Evolutionary conservation across 2,113 vertebrate species (phyloP).

Genomic region (Eolophus roseicapilla): DNA sequence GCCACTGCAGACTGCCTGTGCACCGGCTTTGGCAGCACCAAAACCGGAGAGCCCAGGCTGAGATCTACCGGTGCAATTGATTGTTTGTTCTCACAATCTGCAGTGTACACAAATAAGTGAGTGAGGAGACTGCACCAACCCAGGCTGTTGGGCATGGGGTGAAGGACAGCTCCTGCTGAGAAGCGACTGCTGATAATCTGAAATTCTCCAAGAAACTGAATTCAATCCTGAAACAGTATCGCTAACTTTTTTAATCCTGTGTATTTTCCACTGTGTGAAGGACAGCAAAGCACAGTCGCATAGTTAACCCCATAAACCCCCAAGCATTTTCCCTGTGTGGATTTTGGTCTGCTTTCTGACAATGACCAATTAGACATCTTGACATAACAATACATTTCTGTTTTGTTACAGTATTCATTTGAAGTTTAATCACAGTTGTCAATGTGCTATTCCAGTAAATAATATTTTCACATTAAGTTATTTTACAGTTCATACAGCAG

Average conservation of each 20-base stretch:
- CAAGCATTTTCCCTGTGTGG: neutral
- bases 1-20: neutral
- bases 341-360: neutral
- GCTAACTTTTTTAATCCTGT: neutral
- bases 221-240: neutral
- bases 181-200: neutral
- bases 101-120: rapidly evolving
- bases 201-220: neutral
- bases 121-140: neutral
- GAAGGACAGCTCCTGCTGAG: neutral
- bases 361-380: constrained; percentile 48
- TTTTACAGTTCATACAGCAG: constrained; percentile 58
- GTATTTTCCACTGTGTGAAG: neutral
- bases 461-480: constrained; percentile 55
- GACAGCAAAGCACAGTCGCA: neutral
- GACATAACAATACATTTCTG: constrained; percentile 41
- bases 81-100: rapidly evolving
- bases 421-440: constrained; percentile 63
- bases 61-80: rapidly evolving
- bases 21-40: neutral
- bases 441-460: constrained; percentile 52
- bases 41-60: neutral
- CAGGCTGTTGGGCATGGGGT: neutral
- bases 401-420: constrained; percentile 55
- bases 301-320: neutral